Conservation (phyloP, 92 coral and sea anemone genomes). For the Montipora capitata region DNA sequence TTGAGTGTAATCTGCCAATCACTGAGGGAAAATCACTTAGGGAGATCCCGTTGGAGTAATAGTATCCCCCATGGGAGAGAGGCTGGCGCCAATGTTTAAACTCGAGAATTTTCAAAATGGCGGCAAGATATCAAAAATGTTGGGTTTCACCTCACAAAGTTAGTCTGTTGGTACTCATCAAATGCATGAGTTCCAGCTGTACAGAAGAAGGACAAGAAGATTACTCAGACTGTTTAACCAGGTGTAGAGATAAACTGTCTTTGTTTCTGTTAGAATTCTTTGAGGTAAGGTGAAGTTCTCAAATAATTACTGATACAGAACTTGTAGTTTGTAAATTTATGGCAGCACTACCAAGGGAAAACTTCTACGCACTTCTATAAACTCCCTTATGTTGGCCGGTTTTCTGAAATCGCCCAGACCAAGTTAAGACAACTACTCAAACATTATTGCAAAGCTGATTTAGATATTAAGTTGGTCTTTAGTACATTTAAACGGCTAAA, state of each 20-base stretch:
- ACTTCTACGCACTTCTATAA: no score
- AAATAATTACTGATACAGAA: no score
- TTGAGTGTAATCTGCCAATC: no score
- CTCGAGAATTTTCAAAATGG: conserved; percentile 28
- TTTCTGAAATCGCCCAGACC: no score
- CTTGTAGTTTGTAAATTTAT: no score
- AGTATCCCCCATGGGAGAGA: not conserved
- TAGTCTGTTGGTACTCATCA: conserved; percentile 85
- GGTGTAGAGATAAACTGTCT: conserved; percentile 81
- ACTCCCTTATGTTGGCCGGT: no score
- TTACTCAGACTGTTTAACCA: conserved; percentile 64
- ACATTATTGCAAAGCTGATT: no score
- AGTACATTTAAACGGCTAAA: no score
- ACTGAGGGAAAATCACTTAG: no score
- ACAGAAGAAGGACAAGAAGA: conserved; percentile 62
- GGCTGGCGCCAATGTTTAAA: conserved; percentile 55
- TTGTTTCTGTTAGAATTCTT: conserved; percentile 85
- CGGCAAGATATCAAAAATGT: conserved; percentile 62
- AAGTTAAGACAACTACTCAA: no score
- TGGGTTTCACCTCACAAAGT: conserved; percentile 95
- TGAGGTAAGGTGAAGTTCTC: conserved; percentile 67
- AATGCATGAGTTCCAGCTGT: conserved; percentile 66
- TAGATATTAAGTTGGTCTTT: no score
- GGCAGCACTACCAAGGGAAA: no score
- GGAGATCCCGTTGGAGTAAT: not conserved